A percentile compares a stretch with the other conserved stretches of the same genome.
Evolutionary conservation across 2,888 invertebrate genomes (phyloP).

Genomic region (Eupithecia pulchellata): DNA sequence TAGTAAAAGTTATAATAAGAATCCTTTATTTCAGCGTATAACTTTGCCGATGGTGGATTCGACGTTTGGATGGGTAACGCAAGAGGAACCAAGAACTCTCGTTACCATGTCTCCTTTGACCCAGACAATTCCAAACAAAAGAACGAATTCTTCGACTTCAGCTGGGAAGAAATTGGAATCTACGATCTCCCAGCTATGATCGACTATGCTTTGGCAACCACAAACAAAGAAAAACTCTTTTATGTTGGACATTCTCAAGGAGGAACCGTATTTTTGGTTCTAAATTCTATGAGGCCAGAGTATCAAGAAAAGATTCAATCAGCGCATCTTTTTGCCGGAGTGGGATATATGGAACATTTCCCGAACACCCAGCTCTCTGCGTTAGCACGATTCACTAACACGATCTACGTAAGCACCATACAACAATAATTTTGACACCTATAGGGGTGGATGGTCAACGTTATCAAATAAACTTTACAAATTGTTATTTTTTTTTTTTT

Average conservation of each 20-base stretch:
- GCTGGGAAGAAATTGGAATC: constrained; percentile 71
- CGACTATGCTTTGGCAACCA: constrained; percentile 62
- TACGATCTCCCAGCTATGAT: constrained; percentile 70
- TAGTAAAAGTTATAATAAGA: neutral
- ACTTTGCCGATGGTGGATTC: constrained; percentile 87
- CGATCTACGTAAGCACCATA: constrained; percentile 63
- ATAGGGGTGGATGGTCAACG: neutral
- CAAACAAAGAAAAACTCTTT: constrained; percentile 61
- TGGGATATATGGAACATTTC: constrained; percentile 65
- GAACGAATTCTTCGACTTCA: constrained; percentile 67
- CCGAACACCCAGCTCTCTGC: constrained; percentile 50
- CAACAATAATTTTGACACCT: neutral
- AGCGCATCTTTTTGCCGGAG: constrained; percentile 69
- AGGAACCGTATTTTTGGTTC: constrained; percentile 65
- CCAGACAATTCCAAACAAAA: constrained; percentile 58
- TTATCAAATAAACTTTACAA: neutral
- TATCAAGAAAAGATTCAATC: constrained; percentile 68
- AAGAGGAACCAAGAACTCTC: constrained; percentile 90
- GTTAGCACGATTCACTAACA: constrained; percentile 52
- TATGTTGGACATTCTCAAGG: constrained; percentile 79
- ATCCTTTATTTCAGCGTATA: constrained; percentile 82
- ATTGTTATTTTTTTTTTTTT: constrained; percentile 15
- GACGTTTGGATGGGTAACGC: constrained; percentile 94
- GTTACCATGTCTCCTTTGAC: constrained; percentile 78
- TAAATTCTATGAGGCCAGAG: constrained; percentile 62